These are phyloP conservation scores for Protobothrops mucrosquamatus DNA, from an alignment of 2,113 vertebrate species.

Conservation along the genomic window DNA sequence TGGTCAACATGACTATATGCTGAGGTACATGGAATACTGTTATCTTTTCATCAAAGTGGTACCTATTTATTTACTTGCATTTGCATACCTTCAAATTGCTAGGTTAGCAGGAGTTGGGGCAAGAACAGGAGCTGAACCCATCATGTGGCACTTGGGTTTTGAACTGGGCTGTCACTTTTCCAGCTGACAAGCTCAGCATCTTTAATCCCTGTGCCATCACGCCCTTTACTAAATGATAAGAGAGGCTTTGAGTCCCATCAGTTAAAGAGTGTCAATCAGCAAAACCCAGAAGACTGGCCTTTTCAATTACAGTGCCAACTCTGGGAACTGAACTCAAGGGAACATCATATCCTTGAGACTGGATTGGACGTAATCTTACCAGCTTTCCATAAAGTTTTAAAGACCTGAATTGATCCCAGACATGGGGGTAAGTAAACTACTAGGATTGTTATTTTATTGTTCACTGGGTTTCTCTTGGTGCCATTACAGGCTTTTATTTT, in stretches of 20 bases:
- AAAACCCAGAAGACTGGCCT: background rate
- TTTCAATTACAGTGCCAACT: background rate
- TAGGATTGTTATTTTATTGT: background rate
- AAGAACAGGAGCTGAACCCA: too few species aligned
- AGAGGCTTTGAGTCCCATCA: background rate
- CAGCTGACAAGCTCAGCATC: too few species aligned
- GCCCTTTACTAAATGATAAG: background rate
- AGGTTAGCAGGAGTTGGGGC: too few species aligned
- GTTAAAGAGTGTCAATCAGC: background rate
- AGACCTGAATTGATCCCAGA: background rate
- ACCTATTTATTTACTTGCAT: too few species aligned
- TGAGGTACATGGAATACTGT: too few species aligned
- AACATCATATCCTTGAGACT: background rate
- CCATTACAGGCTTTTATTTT: background rate
- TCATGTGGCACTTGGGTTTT: too few species aligned
- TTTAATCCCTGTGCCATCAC: too few species aligned
- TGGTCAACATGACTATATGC: too few species aligned
- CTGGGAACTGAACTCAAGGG: too few species aligned
- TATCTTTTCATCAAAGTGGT: too few species aligned
- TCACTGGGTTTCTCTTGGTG: background rate
- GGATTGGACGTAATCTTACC: background rate
- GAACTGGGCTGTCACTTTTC: too few species aligned
- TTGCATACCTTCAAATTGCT: too few species aligned
- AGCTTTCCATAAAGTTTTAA: background rate
- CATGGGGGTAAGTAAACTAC: background rate